Conservation (phyloP, 2,797 vertebrate genomes). For the Danio albolineatus region DNA sequence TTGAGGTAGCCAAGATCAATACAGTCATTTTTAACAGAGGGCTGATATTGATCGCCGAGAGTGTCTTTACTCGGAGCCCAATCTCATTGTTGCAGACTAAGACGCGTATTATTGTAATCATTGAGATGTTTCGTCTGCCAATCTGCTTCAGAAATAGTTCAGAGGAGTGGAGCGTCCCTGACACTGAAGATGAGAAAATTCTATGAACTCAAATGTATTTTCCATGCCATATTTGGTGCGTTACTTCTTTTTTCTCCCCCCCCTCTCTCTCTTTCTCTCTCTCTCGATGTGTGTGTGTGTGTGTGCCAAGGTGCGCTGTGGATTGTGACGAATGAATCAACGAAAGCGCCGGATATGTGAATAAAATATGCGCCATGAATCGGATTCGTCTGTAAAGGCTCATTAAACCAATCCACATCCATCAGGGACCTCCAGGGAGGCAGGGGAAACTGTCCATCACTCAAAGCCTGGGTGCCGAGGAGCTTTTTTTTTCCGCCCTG, state of each 20-base stretch:
- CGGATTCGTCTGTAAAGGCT: conserved; percentile 63
- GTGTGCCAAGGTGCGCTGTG: conserved; percentile 46
- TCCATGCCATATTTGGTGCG: conserved; percentile 54
- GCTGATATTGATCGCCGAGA: conserved; percentile 71
- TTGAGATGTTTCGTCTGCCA: conserved; percentile 71
- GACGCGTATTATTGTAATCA: conserved; percentile 77
- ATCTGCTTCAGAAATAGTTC: conserved; percentile 55
- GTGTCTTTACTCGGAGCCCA: conserved; percentile 64
- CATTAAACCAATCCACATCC: conserved; percentile 66
- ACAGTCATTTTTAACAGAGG: conserved; percentile 81
- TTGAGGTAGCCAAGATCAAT: conserved; percentile 75
- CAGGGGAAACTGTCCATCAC: conserved; percentile 62
- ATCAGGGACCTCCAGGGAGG: conserved; percentile 56
- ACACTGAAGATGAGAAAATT: conserved; percentile 58
- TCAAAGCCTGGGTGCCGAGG: conserved; percentile 29
- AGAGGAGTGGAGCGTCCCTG: conserved; percentile 43
- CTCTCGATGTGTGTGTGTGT: conserved; percentile 15
- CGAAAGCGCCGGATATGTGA: conserved; percentile 59
- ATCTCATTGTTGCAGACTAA: conserved; percentile 67
- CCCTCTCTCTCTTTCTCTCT: conserved; percentile 12
- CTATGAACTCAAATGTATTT: conserved; percentile 58
- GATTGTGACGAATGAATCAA: conserved; percentile 60
- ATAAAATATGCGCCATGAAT: conserved; percentile 64
- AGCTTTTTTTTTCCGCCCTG: conserved; percentile 46
- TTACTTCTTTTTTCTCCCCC: conserved; percentile 44